Percentiles rank a stretch among this genome's conserved stretches.
Conservation (phyloP, 1,140 invertebrate genomes). For the Sycobia sp. region DNA sequence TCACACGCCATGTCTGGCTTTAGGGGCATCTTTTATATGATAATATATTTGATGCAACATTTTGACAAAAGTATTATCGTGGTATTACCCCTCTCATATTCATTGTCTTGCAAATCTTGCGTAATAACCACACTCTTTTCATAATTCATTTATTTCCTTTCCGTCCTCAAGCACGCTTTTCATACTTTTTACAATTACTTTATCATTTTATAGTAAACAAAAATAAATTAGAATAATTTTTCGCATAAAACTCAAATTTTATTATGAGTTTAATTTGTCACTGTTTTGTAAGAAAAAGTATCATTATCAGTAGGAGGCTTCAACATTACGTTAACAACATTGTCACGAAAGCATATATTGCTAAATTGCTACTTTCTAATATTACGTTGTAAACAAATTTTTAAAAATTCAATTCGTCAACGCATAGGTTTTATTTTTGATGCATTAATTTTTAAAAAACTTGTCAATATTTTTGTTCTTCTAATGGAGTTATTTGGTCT, state of each 20-base stretch:
- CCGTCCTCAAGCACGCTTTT: conserved; percentile 22
- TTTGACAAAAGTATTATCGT: conserved; percentile 25
- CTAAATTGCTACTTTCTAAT: too few relatives aligned
- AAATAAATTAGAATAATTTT: conserved; percentile 37
- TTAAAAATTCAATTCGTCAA: too few relatives aligned
- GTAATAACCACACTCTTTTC: conserved; percentile 8
- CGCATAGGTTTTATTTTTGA: too few relatives aligned
- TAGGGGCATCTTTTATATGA: conserved; percentile 57
- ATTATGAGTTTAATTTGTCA: not conserved
- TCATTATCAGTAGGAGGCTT: too few relatives aligned
- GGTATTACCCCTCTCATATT: conserved; percentile 18
- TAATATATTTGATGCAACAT: conserved; percentile 58
- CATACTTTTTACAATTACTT: conserved; percentile 30
- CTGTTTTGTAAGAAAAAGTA: too few relatives aligned
- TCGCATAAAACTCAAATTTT: conserved; percentile 6
- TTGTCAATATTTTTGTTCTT: too few relatives aligned
- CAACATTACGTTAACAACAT: too few relatives aligned
- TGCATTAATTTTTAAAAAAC: too few relatives aligned
- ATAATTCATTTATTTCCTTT: conserved; percentile 23
- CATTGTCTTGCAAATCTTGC: conserved; percentile 6
- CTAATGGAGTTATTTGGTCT: too few relatives aligned
- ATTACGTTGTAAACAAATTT: too few relatives aligned
- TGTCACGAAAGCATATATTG: too few relatives aligned
- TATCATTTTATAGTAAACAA: conserved; percentile 22
- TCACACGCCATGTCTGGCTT: conserved; percentile 60